These are phyloP conservation scores for Monomorium pharaonis DNA, from an alignment of 1,140 invertebrate species.

Conservation along the genomic window DNA sequence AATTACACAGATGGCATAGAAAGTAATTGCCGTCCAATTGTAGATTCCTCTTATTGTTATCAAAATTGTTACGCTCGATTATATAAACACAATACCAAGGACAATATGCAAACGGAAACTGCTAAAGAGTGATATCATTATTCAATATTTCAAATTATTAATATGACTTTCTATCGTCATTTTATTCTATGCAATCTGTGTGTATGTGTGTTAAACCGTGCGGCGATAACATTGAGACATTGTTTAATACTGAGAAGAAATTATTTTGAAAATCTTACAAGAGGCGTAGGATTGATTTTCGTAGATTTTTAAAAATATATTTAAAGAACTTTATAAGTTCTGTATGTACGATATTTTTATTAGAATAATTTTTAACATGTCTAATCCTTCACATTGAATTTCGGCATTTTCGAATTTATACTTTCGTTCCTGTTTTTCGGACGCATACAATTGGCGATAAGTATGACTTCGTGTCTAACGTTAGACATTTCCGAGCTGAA, in stretches of 20 bases:
- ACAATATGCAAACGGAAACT: constrained; percentile 41
- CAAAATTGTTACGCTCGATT: constrained; percentile 59
- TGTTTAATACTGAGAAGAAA: constrained; percentile 11
- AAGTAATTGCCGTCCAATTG: constrained; percentile 80
- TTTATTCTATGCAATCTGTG: constrained; percentile 37
- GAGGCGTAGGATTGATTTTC: not conserved
- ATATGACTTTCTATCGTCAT: constrained; percentile 9
- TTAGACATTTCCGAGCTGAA: not conserved
- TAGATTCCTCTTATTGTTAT: constrained; percentile 69
- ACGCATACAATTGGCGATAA: not conserved
- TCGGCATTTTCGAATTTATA: not conserved
- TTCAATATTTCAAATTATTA: constrained; percentile 41
- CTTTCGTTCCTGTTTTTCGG: constrained; percentile 12
- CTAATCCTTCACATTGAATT: not conserved
- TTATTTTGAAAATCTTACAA: constrained; percentile 2
- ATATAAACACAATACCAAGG: constrained; percentile 5
- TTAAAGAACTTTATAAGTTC: constrained; percentile 2
- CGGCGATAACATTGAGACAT: constrained; percentile 41
- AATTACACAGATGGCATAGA: constrained; percentile 67
- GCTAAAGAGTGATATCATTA: constrained; percentile 9
- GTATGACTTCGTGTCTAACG: not conserved
- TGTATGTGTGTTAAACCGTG: constrained; percentile 7
- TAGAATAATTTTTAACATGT: not conserved
- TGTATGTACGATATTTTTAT: not conserved
- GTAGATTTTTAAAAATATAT: constrained; percentile 11